A percentile compares a stretch with the other conserved stretches of the same genome.
These are phyloP conservation scores for Myiotriccus ornatus DNA, from an alignment of 2,797 vertebrate species.

Conservation along the genomic window DNA sequence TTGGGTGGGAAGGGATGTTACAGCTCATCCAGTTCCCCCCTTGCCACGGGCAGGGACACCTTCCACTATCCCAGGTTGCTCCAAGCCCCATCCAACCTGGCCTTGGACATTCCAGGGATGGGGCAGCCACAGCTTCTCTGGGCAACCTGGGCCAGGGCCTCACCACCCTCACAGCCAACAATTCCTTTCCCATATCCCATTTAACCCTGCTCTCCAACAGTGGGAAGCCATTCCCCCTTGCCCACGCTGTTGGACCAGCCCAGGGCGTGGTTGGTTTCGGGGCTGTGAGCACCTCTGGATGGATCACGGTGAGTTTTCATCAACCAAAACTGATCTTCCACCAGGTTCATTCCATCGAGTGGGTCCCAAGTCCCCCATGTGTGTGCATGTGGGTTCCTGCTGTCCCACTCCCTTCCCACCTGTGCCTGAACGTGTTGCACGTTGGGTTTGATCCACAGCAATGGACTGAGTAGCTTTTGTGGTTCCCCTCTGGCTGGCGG, in stretches of 20 bases:
- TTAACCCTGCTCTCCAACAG: rapidly evolving
- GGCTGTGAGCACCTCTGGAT: rapidly evolving
- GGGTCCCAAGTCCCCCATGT: rapidly evolving
- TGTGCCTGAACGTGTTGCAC: rapidly evolving
- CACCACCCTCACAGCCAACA: rapidly evolving
- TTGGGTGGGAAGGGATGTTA: background rate
- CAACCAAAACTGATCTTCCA: background rate
- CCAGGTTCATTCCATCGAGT: background rate
- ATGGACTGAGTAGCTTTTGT: background rate
- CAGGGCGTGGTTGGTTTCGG: background rate
- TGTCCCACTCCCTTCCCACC: background rate
- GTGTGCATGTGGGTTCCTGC: background rate
- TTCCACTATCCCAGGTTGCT: rapidly evolving
- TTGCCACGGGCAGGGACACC: background rate
- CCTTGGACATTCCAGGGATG: background rate
- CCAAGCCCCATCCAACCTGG: rapidly evolving
- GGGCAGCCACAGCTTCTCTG: background rate
- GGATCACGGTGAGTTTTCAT: background rate
- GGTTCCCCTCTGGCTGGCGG: background rate
- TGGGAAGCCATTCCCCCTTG: background rate
- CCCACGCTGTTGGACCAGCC: background rate
- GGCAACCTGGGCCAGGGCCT: rapidly evolving
- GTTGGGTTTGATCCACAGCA: background rate
- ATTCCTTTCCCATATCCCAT: background rate
- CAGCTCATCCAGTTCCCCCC: background rate